Conservation (phyloP, 2,113 vertebrate species). For the Diphyllodes magnificus region DNA sequence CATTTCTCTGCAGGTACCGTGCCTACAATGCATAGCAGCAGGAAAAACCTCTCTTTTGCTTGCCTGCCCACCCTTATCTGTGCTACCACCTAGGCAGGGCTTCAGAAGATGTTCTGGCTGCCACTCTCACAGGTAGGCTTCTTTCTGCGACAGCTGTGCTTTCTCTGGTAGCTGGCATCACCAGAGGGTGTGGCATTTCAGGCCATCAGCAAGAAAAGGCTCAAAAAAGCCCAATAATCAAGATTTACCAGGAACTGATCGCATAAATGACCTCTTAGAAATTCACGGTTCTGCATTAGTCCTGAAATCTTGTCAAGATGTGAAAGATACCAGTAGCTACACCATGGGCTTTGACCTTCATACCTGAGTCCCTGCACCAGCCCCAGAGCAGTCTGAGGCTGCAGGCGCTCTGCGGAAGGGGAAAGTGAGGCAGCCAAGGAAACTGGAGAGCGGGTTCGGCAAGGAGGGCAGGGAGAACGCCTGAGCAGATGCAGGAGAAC, state of each 20-base stretch:
- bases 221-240: background rate
- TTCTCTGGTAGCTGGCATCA: background rate
- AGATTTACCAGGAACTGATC: background rate
- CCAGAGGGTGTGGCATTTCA: background rate
- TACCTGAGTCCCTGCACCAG: background rate
- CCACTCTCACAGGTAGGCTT: background rate
- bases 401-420: background rate
- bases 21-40: background rate
- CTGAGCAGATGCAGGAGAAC: fast-evolving
- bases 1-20: background rate
- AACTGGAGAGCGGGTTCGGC: background rate
- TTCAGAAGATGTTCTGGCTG: background rate
- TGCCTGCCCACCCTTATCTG: background rate
- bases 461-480: background rate
- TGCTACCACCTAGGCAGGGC: background rate
- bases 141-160: background rate
- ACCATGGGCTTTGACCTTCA: background rate
- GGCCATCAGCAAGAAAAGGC: background rate
- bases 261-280: background rate
- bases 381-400: background rate
- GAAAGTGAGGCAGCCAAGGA: background rate
- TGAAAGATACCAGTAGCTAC: background rate
- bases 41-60: background rate
- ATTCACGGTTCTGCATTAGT: fast-evolving
- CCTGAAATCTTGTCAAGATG: background rate